Evolutionary conservation across 2,113 vertebrate genomes (phyloP).

Genomic region (Lophotis ruficrista): DNA sequence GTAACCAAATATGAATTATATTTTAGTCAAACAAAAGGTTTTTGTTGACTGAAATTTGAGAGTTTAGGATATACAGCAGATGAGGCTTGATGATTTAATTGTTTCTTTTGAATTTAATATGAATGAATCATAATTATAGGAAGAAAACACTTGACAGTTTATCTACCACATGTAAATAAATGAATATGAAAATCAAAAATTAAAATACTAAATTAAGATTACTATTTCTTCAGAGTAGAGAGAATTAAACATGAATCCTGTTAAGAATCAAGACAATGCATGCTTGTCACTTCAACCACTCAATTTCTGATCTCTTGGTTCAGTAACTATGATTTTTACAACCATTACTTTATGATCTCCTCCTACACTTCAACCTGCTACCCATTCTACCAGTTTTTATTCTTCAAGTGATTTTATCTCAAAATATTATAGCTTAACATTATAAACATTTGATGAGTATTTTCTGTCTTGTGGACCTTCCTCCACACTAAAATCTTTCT

Average conservation of each 20-base stretch:
- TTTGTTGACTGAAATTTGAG: neutral
- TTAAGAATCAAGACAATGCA: neutral
- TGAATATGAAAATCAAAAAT: neutral
- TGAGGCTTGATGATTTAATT: neutral
- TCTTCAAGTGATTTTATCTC: neutral
- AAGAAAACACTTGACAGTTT: neutral
- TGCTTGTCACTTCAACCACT: neutral
- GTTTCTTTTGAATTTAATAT: neutral
- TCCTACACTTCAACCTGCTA: neutral
- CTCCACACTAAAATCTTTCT: neutral
- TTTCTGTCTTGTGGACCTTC: neutral
- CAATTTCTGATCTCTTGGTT: neutral
- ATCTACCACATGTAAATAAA: neutral
- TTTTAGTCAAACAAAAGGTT: neutral
- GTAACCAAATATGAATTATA: neutral
- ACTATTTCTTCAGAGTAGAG: neutral
- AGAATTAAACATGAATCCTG: neutral
- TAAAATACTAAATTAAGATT: neutral
- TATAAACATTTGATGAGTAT: neutral
- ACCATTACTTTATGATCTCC: neutral
- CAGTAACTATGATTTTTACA: neutral
- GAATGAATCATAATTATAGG: neutral
- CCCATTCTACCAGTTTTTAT: neutral
- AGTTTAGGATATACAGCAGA: neutral
- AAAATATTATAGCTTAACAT: neutral